phyloP scores from a whole-genome alignment of 2,797 vertebrate genomes.

The Chaunax sp. region DNA sequence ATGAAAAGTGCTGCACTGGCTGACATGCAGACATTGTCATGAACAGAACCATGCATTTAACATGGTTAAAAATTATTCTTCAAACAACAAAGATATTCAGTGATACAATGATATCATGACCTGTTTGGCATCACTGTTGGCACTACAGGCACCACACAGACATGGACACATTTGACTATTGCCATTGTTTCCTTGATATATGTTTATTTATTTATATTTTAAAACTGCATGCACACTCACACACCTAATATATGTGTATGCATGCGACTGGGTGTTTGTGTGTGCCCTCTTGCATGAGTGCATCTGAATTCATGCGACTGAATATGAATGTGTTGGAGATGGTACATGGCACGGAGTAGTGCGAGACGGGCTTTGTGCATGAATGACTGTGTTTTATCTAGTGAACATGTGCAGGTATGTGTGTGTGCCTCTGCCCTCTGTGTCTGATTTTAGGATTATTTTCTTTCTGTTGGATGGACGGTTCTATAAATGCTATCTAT shows the following conservation, averaged over 20 bases:
- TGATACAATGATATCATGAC: conserved; percentile 53
- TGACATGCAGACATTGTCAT: neutral
- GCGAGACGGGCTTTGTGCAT: conserved; percentile 42
- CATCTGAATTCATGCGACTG: too few species aligned
- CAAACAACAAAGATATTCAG: conserved; percentile 69
- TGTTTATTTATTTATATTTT: conserved; percentile 42
- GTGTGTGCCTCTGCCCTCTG: conserved; percentile 32
- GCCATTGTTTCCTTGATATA: conserved; percentile 45
- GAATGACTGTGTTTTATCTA: conserved; percentile 49
- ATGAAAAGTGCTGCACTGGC: neutral
- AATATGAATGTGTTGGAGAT: conserved; percentile 60
- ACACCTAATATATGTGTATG: conserved; percentile 23
- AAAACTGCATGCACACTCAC: neutral
- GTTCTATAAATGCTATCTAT: conserved; percentile 43
- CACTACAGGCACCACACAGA: conserved; percentile 14
- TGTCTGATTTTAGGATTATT: conserved; percentile 61
- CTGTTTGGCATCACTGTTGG: conserved; percentile 7
- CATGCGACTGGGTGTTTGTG: conserved; percentile 49
- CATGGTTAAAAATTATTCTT: conserved; percentile 65
- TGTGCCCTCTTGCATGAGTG: conserved; percentile 52
- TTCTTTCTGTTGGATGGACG: conserved; percentile 59
- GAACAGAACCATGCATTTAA: neutral
- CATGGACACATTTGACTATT: conserved; percentile 15
- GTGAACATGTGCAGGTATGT: conserved; percentile 58
- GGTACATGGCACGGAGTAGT: conserved; percentile 60